These are phyloP conservation scores for Danio aesculapii DNA, from an alignment of 2,797 vertebrate species.

Conservation along the genomic window DNA sequence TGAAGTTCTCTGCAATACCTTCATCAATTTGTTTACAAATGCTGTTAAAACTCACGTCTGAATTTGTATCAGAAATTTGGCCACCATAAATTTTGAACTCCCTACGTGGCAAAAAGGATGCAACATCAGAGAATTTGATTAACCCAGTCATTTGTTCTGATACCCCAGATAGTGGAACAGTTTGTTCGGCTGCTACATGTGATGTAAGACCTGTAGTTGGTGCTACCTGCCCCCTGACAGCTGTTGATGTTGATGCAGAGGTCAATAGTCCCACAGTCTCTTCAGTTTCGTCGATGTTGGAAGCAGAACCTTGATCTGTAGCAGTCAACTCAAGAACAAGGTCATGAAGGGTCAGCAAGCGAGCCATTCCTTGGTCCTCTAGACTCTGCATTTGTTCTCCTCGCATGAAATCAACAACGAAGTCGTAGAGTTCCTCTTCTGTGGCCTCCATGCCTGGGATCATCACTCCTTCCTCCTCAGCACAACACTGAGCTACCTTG, in stretches of 20 bases:
- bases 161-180: too few species aligned
- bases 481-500: not conserved
- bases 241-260: not conserved
- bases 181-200: too few species aligned
- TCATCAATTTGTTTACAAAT: not conserved
- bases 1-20: not conserved
- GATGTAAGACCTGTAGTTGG: too few species aligned
- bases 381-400: slow-evolving; percentile 1
- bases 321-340: not conserved
- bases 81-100: not conserved
- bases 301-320: not conserved
- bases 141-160: too few species aligned
- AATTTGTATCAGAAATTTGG: not conserved
- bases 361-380: not conserved
- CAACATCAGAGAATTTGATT: not conserved
- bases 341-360: not conserved
- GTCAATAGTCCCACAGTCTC: not conserved
- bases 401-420: not conserved
- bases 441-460: not conserved
- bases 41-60: not conserved
- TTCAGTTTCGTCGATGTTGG: not conserved
- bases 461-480: not conserved
- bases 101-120: not conserved
- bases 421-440: not conserved
- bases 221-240: not conserved